A percentile compares a stretch with the other conserved stretches of the same genome.
Conservation (phyloP, 2,113 vertebrate genomes). For the Limanda limanda region DNA sequence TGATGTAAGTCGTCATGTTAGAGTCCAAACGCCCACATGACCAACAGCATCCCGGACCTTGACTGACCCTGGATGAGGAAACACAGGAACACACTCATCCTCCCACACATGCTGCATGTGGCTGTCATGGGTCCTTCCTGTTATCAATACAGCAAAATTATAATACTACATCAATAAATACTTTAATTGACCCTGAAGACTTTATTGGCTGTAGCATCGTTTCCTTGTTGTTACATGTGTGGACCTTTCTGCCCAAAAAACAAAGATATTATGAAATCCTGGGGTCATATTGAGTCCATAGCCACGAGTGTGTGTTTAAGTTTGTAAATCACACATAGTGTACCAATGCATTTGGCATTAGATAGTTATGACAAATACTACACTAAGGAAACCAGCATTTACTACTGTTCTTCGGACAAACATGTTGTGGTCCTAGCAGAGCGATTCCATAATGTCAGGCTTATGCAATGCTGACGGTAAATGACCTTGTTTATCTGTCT, state of each 20-base stretch:
- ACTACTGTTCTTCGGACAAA: constrained; percentile 64
- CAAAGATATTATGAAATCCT: not conserved
- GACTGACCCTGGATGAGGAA: not conserved
- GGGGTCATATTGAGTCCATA: not conserved
- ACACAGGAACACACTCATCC: not conserved
- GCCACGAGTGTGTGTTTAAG: too few relatives aligned
- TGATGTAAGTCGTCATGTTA: too few relatives aligned
- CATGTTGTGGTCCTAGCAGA: constrained; percentile 69
- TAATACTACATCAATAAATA: too few relatives aligned
- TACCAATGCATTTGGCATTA: constrained; percentile 2
- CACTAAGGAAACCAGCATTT: constrained; percentile 68
- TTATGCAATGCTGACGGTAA: constrained; percentile 67
- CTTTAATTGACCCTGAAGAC: too few relatives aligned
- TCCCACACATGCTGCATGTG: not conserved
- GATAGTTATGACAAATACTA: constrained; percentile 76
- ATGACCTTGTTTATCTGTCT: constrained; percentile 73
- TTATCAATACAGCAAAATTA: too few relatives aligned
- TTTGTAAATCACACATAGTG: not conserved
- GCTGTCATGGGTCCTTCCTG: not conserved
- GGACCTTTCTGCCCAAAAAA: not conserved
- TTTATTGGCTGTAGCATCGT: not conserved
- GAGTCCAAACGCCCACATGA: too few relatives aligned
- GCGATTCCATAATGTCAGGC: constrained; percentile 47
- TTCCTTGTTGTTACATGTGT: not conserved
- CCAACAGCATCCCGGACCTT: not conserved